Evolutionary conservation across 2,113 vertebrate genomes (phyloP).

Genomic region (Lophotis ruficrista): DNA sequence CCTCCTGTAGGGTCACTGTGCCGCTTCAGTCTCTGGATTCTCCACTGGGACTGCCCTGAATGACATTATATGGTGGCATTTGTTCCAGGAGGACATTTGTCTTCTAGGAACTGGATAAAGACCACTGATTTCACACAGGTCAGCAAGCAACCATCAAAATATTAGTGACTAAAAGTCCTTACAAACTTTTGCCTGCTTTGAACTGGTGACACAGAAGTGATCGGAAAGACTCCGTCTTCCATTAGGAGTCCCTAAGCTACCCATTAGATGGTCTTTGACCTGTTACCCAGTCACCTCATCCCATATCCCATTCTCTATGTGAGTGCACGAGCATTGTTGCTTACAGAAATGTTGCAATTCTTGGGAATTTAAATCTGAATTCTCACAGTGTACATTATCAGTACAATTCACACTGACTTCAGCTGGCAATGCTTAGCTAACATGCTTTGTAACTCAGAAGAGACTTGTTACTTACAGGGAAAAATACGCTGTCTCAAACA

Average conservation of each 20-base stretch:
- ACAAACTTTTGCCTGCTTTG: conserved; percentile 18
- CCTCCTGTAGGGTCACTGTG: background rate
- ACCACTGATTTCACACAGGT: background rate
- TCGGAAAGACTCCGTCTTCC: conserved; percentile 33
- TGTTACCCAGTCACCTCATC: background rate
- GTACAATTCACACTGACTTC: background rate
- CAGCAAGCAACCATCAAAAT: conserved; percentile 39
- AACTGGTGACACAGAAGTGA: conserved; percentile 61
- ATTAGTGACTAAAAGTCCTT: conserved; percentile 19
- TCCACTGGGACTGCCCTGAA: background rate
- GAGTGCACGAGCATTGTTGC: background rate
- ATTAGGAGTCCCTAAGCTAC: conserved; percentile 52
- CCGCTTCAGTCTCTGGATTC: background rate
- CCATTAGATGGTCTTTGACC: conserved; percentile 7
- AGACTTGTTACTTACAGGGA: background rate
- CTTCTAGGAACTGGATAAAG: conserved; percentile 11
- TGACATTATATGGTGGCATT: background rate
- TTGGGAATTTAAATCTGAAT: background rate
- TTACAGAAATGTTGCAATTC: background rate
- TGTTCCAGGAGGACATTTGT: background rate
- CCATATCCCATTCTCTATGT: background rate
- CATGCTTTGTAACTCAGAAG: background rate
- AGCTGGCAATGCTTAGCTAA: background rate
- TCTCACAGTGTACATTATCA: background rate
- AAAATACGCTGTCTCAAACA: background rate